Base-by-base conservation (phyloP, 2,888 invertebrate species). In the Taphrorychus bicolor region DNA sequence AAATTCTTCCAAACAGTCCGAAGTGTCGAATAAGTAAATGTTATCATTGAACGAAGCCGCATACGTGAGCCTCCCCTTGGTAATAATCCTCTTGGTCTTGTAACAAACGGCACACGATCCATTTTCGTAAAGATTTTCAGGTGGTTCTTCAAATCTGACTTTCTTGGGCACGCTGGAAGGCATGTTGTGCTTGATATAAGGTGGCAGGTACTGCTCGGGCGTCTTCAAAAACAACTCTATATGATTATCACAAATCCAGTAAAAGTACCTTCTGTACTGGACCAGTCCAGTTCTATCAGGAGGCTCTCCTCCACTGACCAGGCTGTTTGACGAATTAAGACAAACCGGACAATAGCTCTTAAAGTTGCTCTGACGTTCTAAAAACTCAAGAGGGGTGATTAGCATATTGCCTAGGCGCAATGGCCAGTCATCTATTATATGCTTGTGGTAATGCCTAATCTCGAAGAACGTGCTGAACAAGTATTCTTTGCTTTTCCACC, bases 71-170 rank as follows among this genome's bases (percentile, higher is more conserved):
- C 73, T 77, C 0, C 89, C 89, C 45, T 78, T 78, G 58, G 77
- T 80, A 71, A 85, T 84, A 1, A 81, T 73, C 2, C 87, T 87
- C 72, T 84, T 83, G 70, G 86, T 84, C 52, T 85, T 84, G 73
- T 87, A 89, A 22, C 87, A 87, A 0, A 89, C 87, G 21, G 88
- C 82, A 75, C 90, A 90, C 66, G 84, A 78, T 0, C 89, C 89
- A 66, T 84, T 80, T 77, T 85, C 85, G 70, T 84, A 84, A 24
- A 86, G 77, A 58, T 78, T 71, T 1, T 64, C 64, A 0, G 78
- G 77, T 2, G 58, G 52, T 5, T 72, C 63, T n/a, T 68, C 69
- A 9, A 70, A 69, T 11, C 76, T 72, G 0, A 81, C 32, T 7
- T 74, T 66, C 49, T 74, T 80, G 0, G 90, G 88, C 21, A 86